Conservation (phyloP, 2,797 vertebrate genomes). For the Octomys mimax region DNA sequence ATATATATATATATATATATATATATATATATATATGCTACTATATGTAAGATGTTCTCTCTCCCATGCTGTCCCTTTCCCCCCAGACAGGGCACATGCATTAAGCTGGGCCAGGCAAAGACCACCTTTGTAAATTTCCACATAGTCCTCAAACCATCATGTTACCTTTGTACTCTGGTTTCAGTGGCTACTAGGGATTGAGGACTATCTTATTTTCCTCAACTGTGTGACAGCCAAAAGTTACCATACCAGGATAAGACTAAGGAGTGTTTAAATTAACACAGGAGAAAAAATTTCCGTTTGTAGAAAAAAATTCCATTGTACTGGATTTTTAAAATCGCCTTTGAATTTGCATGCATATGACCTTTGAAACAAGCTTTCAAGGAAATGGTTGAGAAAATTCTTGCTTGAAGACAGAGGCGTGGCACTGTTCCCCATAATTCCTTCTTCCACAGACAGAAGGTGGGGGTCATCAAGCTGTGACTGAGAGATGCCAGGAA, state of each 20-base stretch:
- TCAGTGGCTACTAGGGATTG: neutral
- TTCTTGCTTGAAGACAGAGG: slow-evolving; percentile 2
- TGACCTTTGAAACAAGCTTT: neutral
- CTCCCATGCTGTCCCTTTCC: neutral
- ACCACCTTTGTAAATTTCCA: neutral
- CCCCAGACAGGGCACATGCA: neutral
- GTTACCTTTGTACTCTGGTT: neutral
- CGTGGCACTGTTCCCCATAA: neutral
- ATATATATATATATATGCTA: neutral
- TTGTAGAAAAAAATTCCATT: neutral
- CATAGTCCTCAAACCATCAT: neutral
- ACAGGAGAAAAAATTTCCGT: neutral
- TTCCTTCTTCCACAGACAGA: neutral
- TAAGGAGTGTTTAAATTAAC: slow-evolving; percentile 36
- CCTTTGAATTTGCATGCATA: neutral
- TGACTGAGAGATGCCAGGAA: slow-evolving; percentile 24
- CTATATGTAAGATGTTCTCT: neutral
- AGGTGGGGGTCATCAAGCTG: neutral
- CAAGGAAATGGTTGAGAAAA: slow-evolving; percentile 28
- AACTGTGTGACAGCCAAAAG: neutral
- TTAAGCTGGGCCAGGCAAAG: neutral
- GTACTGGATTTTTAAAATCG: neutral
- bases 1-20: too few species aligned
- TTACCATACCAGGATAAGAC: slow-evolving; percentile 24
- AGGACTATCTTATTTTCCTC: neutral